phyloP scores from a whole-genome alignment of 2,888 invertebrate species.

The Phragmatobia fuliginosa region DNA sequence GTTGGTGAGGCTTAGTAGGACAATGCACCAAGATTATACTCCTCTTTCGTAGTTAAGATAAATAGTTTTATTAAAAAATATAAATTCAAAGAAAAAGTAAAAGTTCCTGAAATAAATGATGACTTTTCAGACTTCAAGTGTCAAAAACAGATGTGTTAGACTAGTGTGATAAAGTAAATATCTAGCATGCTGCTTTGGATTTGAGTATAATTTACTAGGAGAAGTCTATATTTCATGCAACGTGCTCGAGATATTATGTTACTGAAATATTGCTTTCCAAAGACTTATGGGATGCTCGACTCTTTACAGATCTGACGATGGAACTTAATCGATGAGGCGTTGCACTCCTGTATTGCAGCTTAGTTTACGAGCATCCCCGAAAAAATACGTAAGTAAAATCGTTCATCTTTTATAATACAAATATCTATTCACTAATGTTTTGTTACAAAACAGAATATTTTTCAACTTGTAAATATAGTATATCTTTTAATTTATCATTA shows the following conservation, averaged over 20 bases:
- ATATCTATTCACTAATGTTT: neutral
- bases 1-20: slow-evolving; percentile 39
- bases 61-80: slow-evolving; percentile 25
- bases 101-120: slow-evolving; percentile 44
- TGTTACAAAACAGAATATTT: neutral
- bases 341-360: neutral
- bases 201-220: slow-evolving; percentile 25
- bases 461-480: neutral
- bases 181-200: slow-evolving; percentile 46
- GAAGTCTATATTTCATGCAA: slow-evolving; percentile 62
- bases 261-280: slow-evolving; percentile 72
- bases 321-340: neutral
- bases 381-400: neutral
- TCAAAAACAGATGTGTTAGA: slow-evolving; percentile 31
- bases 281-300: slow-evolving; percentile 18
- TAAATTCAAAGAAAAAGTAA: slow-evolving; percentile 25
- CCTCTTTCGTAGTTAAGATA: slow-evolving; percentile 25
- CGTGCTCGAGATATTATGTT: slow-evolving; percentile 65
- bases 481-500: neutral
- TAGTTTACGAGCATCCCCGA: neutral
- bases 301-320: neutral
- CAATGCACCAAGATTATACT: slow-evolving; percentile 34
- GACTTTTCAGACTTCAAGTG: slow-evolving; percentile 30
- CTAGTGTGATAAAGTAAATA: slow-evolving; percentile 41
- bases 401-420: neutral